Conservation (phyloP, 2,113 vertebrate genomes). For the Phalacrocorax brasilianus region DNA sequence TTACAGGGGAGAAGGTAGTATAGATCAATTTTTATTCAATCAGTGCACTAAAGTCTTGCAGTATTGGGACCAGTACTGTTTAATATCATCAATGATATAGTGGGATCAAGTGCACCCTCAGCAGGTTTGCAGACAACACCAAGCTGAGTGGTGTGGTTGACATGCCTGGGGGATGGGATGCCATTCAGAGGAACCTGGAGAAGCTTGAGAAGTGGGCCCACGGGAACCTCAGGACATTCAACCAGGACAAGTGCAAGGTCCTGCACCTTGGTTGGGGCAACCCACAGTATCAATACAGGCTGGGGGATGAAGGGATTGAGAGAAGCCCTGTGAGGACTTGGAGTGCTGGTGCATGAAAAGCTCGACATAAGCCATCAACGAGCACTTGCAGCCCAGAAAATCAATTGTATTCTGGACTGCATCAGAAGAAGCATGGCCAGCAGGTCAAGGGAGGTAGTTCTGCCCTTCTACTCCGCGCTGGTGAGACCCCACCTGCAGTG, state of each 20-base stretch:
- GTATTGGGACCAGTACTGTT: background rate
- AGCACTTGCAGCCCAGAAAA: fast-evolving
- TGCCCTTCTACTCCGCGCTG: background rate
- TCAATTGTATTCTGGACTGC: background rate
- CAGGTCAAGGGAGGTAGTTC: background rate
- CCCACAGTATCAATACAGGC: background rate
- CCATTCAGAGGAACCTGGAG: background rate
- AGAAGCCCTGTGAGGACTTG: background rate
- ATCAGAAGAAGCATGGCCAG: background rate
- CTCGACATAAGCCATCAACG: too few relatives aligned
- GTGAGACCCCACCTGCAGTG: background rate
- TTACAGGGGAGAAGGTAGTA: background rate
- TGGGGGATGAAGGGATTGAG: background rate
- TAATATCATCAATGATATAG: too few relatives aligned
- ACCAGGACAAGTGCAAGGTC: background rate
- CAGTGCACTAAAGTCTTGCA: background rate
- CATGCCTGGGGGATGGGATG: fast-evolving
- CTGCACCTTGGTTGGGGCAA: background rate
- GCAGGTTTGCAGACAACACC: background rate
- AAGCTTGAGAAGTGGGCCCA: background rate
- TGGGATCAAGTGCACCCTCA: background rate
- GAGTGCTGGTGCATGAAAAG: background rate
- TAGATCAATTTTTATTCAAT: background rate
- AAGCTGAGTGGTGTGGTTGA: background rate
- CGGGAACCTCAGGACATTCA: background rate